A percentile compares a stretch with the other conserved stretches of the same genome.
These are phyloP conservation scores for Oryzias woworae DNA, from an alignment of 2,113 vertebrate genomes.

Conservation along the genomic window DNA sequence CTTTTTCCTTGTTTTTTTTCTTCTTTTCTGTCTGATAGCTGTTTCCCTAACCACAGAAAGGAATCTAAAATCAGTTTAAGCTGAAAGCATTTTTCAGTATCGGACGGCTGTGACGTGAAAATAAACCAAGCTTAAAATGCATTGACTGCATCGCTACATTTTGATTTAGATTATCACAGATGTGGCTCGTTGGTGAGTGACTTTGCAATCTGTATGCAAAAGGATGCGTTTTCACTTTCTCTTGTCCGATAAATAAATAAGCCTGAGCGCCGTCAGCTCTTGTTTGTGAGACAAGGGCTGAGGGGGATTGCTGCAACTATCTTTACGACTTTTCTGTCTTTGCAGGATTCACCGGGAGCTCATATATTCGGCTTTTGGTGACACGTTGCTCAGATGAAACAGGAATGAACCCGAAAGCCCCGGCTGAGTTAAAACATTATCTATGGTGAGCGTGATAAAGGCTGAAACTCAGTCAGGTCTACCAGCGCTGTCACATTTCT, in stretches of 20 bases:
- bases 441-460: constrained; percentile 31
- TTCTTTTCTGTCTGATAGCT: not conserved
- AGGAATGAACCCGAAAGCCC: constrained; percentile 6
- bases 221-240: not conserved
- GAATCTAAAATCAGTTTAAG: constrained; percentile 32
- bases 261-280: constrained; percentile 40
- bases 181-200: constrained; percentile 37
- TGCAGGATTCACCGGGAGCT: constrained; percentile 27
- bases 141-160: constrained; percentile 33
- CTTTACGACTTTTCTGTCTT: constrained; percentile 12
- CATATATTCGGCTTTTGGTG: constrained; percentile 23
- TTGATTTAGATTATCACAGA: constrained; percentile 54
- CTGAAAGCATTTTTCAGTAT: constrained; percentile 22
- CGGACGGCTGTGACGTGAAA: constrained; percentile 26
- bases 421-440: constrained; percentile 32
- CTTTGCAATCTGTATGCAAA: constrained; percentile 62
- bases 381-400: constrained; percentile 23
- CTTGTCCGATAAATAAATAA: constrained; percentile 54
- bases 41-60: constrained; percentile 9
- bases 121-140: constrained; percentile 47
- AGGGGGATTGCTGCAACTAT: constrained; percentile 20
- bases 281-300: constrained; percentile 48
- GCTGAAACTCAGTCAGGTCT: constrained; percentile 4
- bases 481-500: constrained; percentile 33
- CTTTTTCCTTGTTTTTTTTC: not conserved